These are phyloP conservation scores for Anolis sagrei DNA, from an alignment of 2,113 vertebrate genomes.

Conservation along the genomic window DNA sequence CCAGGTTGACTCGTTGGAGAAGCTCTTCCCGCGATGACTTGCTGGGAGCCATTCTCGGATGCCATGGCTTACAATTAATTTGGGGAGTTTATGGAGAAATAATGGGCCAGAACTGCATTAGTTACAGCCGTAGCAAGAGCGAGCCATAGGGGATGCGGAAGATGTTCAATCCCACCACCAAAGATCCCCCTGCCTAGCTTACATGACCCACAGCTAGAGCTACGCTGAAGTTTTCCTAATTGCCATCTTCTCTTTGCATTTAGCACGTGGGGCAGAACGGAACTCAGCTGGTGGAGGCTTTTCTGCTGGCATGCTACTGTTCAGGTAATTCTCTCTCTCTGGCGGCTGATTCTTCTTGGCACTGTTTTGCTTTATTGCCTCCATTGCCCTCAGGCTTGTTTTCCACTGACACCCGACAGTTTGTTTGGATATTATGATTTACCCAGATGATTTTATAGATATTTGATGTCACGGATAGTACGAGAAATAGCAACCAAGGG, in stretches of 20 bases:
- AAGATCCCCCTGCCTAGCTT: background rate
- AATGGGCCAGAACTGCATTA: slow-evolving; percentile 12
- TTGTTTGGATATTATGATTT: background rate
- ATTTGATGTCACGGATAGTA: background rate
- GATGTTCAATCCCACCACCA: background rate
- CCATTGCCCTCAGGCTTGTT: background rate
- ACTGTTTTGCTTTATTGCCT: background rate
- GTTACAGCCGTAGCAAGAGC: background rate
- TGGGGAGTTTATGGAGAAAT: slow-evolving; percentile 3
- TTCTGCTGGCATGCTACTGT: no score
- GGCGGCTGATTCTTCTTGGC: background rate
- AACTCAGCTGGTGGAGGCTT: background rate
- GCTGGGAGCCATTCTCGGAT: slow-evolving; percentile 3
- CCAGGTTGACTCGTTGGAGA: background rate
- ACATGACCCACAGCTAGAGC: background rate
- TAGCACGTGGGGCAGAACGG: background rate
- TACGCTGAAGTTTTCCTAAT: background rate
- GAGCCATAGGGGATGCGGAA: background rate
- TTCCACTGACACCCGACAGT: background rate
- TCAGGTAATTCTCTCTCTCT: no score
- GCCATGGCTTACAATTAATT: slow-evolving; percentile 18
- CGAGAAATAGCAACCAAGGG: background rate
- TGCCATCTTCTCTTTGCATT: background rate
- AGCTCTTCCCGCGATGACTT: background rate
- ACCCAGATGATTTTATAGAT: background rate